phyloP scores from a whole-genome alignment of 2,113 vertebrate species.

The Tamias sibiricus region DNA sequence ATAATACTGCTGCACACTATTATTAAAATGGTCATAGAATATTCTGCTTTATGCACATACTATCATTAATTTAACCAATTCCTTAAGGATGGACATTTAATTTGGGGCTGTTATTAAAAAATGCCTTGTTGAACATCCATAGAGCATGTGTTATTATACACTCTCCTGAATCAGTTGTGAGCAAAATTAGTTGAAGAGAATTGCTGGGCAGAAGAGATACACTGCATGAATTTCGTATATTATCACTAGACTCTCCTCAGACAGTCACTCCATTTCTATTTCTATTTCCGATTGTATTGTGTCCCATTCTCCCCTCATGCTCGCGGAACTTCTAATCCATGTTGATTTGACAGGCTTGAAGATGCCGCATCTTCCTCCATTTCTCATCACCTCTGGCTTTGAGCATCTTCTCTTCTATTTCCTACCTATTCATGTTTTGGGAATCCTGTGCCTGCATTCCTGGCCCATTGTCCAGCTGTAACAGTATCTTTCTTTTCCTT shows the following conservation, averaged over 20 bases:
- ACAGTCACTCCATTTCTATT: background rate
- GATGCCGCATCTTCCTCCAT: background rate
- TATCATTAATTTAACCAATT: slow-evolving; percentile 46
- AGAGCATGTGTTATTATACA: background rate
- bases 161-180: background rate
- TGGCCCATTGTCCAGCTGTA: background rate
- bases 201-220: background rate
- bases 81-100: background rate
- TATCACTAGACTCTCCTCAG: background rate
- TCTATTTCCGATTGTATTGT: background rate
- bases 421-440: background rate
- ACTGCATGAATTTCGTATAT: background rate
- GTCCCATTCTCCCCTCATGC: fast-evolving
- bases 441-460: background rate
- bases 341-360: background rate
- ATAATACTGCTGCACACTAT: background rate
- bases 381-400: background rate
- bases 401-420: background rate
- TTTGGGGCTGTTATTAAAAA: slow-evolving; percentile 33
- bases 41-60: background rate
- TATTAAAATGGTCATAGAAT: slow-evolving; percentile 30
- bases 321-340: background rate
- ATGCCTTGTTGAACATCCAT: background rate
- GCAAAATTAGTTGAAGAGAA: background rate
- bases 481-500: background rate